Conservation (phyloP, 2,888 invertebrate species). For the Microctonus brassicae region DNA sequence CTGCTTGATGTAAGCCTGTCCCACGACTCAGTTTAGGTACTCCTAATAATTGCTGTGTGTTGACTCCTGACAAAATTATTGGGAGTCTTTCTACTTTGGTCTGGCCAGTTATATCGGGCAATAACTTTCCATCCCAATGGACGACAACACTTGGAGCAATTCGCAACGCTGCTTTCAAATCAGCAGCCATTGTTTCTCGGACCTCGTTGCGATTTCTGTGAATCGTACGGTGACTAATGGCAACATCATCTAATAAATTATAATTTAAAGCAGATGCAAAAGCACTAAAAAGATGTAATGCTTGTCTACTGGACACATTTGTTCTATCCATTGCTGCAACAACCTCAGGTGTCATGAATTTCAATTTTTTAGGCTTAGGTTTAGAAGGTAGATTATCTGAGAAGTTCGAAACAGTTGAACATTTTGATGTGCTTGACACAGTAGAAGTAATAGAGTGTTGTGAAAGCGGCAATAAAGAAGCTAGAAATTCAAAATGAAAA, state of each 20-base stretch:
- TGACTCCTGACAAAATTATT: no score
- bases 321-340: constrained; percentile 11
- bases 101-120: no score
- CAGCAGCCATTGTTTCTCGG: neutral
- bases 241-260: neutral
- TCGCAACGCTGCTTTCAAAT: neutral
- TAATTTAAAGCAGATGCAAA: neutral
- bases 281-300: neutral
- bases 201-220: neutral
- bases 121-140: neutral
- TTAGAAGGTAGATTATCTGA: neutral
- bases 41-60: no score
- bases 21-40: no score
- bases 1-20: no score
- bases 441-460: constrained; percentile 21
- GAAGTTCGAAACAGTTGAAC: constrained; percentile 13
- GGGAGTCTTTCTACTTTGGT: no score
- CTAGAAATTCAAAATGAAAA: constrained; percentile 17
- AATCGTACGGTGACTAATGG: neutral
- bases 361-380: constrained; percentile 14
- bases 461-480: constrained; percentile 15
- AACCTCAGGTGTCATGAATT: constrained; percentile 9
- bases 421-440: neutral
- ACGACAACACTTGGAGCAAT: neutral
- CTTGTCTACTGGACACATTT: neutral